Evolutionary conservation across 2,888 invertebrate genomes (phyloP).

Genomic region (Eulithis testata): DNA sequence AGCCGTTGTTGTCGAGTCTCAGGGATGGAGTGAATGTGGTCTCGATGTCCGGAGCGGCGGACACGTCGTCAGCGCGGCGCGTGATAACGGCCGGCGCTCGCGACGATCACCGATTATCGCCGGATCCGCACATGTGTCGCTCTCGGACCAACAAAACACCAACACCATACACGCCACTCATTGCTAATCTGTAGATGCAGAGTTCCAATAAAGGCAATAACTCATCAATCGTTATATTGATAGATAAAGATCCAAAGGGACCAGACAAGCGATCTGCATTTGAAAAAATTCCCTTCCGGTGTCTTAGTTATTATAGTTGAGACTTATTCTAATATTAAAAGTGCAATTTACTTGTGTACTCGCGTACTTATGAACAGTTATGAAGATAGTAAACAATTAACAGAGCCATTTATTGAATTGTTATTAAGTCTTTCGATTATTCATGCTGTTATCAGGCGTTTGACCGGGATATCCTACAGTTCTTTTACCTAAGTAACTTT

Average conservation of each 20-base stretch:
- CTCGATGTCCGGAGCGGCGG: conserved; percentile 62
- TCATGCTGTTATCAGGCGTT: conserved; percentile 69
- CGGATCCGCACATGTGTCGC: conserved; percentile 55
- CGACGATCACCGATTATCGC: conserved; percentile 74
- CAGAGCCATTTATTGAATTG: conserved; percentile 66
- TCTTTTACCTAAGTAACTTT: conserved; percentile 70
- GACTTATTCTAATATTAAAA: conserved; percentile 39
- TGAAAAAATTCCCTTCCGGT: not conserved
- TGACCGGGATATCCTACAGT: conserved; percentile 67
- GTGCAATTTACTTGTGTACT: conserved; percentile 1
- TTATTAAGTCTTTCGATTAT: conserved; percentile 64
- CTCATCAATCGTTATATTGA: not conserved
- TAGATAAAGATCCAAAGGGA: too few relatives aligned
- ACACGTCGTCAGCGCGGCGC: conserved; percentile 61
- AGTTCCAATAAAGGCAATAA: conserved; percentile 30
- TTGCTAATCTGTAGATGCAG: conserved; percentile 27
- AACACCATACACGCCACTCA: conserved; percentile 32
- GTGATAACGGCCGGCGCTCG: conserved; percentile 63
- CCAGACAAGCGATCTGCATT: too few relatives aligned
- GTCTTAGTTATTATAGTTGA: not conserved
- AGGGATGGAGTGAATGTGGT: conserved; percentile 64
- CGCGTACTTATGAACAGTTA: conserved; percentile 48
- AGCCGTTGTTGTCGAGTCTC: conserved; percentile 64
- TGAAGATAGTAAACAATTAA: conserved; percentile 71
- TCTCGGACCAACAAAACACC: conserved; percentile 32